Percentiles rank a stretch among this genome's conserved stretches.
These are phyloP conservation scores for Gobio occitaniae DNA, from an alignment of 2,797 vertebrate species.

Conservation along the genomic window DNA sequence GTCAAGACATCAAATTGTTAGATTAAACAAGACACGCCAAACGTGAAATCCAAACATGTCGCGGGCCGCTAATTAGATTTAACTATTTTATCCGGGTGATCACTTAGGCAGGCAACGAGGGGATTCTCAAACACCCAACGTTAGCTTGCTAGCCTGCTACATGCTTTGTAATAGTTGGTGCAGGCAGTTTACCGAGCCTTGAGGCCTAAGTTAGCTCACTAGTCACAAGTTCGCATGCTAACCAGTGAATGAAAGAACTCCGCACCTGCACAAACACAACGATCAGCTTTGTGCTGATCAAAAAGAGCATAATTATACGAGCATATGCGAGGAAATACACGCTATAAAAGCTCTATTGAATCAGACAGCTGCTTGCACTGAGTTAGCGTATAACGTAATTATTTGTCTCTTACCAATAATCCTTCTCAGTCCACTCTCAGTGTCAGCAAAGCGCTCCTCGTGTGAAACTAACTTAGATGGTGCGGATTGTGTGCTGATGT, in stretches of 20 bases:
- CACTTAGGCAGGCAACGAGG: background rate
- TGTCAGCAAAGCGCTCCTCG: conserved; percentile 81
- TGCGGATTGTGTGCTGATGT: conserved; percentile 55
- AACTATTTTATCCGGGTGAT: conserved; percentile 34
- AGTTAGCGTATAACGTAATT: conserved; percentile 66
- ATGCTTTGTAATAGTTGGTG: conserved; percentile 41
- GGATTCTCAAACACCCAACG: background rate
- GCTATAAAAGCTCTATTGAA: background rate
- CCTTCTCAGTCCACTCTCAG: conserved; percentile 84
- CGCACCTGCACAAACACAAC: conserved; percentile 15
- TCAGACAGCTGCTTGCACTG: conserved; percentile 9
- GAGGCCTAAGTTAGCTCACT: conserved; percentile 65
- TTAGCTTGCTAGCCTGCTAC: conserved; percentile 64
- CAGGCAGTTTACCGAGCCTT: conserved; percentile 36
- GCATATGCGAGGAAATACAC: background rate
- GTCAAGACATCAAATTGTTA: background rate
- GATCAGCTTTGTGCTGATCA: background rate
- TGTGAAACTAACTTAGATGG: conserved; percentile 67
- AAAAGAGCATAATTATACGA: background rate
- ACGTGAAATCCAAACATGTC: background rate
- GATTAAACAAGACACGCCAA: background rate
- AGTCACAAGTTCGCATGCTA: conserved; percentile 62
- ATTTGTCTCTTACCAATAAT: conserved; percentile 83
- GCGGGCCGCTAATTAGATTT: conserved; percentile 63
- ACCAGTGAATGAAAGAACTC: conserved; percentile 41